Evolutionary conservation across 2,797 vertebrate species (phyloP).

Genomic region (Echiichthys vipera): DNA sequence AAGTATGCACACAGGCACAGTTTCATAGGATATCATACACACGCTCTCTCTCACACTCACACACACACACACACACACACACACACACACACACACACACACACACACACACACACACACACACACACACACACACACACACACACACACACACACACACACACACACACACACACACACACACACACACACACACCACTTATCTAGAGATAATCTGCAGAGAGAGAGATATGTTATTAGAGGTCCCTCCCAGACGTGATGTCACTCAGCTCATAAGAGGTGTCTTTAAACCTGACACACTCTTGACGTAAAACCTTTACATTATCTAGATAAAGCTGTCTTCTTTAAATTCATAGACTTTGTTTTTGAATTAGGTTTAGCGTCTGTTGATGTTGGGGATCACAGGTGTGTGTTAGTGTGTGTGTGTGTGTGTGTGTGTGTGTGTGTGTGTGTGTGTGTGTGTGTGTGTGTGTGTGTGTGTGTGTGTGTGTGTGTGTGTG

Average conservation of each 20-base stretch:
- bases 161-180: slow-evolving; percentile 18
- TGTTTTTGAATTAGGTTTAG: slow-evolving; percentile 18
- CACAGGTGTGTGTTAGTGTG: slow-evolving; percentile 35
- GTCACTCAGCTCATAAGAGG: slow-evolving; percentile 72
- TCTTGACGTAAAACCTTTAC: slow-evolving; percentile 55
- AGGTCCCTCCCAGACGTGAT: slow-evolving; percentile 78
- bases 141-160: too few species aligned
- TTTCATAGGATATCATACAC: slow-evolving; percentile 16
- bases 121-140: too few species aligned
- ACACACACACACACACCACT: slow-evolving; percentile 53
- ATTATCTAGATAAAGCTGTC: slow-evolving; percentile 42
- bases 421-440: too few species aligned
- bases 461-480: slow-evolving; percentile 42
- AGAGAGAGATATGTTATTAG: slow-evolving; percentile 75
- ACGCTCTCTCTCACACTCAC: not conserved
- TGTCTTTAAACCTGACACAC: slow-evolving; percentile 72
- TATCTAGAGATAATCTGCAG: slow-evolving; percentile 75
- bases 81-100: slow-evolving; percentile 36
- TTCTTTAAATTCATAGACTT: slow-evolving; percentile 17
- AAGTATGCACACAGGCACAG: slow-evolving; percentile 18
- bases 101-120: too few species aligned
- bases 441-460: too few species aligned
- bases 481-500: slow-evolving; percentile 44
- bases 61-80: slow-evolving; percentile 19
- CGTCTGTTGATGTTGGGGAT: slow-evolving; percentile 39